A percentile compares a stretch with the other conserved stretches of the same genome.
Evolutionary conservation across 2,888 invertebrate species (phyloP).

Genomic region (Temnothorax rugatulus): DNA sequence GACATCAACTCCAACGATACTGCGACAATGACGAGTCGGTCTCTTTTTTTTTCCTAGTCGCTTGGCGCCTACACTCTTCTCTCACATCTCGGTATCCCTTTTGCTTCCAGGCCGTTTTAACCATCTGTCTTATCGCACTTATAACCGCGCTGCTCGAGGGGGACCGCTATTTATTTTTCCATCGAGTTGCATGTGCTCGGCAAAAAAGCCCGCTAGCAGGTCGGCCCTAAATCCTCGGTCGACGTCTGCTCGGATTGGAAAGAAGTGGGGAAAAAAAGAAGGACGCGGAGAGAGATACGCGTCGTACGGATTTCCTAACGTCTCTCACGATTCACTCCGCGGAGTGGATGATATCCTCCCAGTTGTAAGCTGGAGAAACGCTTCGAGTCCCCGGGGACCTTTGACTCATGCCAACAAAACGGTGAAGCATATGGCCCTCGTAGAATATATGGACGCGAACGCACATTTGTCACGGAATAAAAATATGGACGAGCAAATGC

Average conservation of each 20-base stretch:
- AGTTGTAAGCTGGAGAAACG: constrained; percentile 22
- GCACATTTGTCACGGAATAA: constrained; percentile 10
- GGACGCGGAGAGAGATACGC: constrained; percentile 7
- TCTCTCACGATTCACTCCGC: constrained; percentile 27
- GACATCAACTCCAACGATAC: not conserved
- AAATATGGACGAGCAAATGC: not conserved
- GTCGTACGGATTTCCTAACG: constrained; percentile 35
- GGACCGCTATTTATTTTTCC: constrained; percentile 72
- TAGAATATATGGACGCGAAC: not conserved
- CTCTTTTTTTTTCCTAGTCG: constrained; percentile 1
- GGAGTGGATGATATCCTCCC: constrained; percentile 25
- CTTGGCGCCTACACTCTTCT: constrained; percentile 14
- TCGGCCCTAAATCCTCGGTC: constrained; percentile 66
- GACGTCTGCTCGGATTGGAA: constrained; percentile 56
- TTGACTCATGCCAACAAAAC: constrained; percentile 27
- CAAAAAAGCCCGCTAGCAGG: constrained; percentile 51
- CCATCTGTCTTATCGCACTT: constrained; percentile 61
- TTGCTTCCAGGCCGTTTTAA: constrained; percentile 51
- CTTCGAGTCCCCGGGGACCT: constrained; percentile 6
- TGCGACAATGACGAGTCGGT: not conserved
- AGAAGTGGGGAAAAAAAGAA: not conserved
- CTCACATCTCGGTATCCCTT: constrained; percentile 3
- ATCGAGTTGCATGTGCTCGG: constrained; percentile 47
- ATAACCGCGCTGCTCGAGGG: constrained; percentile 8
- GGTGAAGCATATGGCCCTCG: not conserved